Evolutionary conservation across 2,797 vertebrate genomes (phyloP).

Genomic region (Cottoperca gobio): DNA sequence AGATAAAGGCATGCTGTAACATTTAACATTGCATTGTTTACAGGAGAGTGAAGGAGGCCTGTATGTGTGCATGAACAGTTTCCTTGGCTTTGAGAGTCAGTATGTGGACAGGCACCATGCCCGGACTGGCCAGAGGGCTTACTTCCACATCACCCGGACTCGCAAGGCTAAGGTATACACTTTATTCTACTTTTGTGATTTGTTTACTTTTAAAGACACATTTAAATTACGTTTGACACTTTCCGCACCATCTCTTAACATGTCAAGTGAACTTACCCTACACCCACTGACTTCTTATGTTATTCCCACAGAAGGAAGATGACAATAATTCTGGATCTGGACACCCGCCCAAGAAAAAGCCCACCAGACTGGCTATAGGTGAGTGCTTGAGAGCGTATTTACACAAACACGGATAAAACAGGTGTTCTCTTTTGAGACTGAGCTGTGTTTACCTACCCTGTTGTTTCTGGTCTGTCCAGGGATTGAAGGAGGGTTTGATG

Average conservation of each 20-base stretch:
- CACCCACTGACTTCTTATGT: neutral
- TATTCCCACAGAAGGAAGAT: slow-evolving; percentile 90
- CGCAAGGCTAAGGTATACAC: slow-evolving; percentile 87
- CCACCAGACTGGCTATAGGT: slow-evolving; percentile 97
- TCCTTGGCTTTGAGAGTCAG: slow-evolving; percentile 95
- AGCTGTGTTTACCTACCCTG: neutral
- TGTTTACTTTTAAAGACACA: neutral
- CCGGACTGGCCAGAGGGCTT: slow-evolving; percentile 93
- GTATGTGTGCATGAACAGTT: slow-evolving; percentile 98
- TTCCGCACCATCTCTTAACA: neutral
- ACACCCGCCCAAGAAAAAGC: slow-evolving; percentile 98
- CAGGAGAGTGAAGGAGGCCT: slow-evolving; percentile 97
- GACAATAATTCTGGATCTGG: slow-evolving; percentile 90
- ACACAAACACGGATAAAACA: neutral
- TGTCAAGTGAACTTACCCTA: neutral
- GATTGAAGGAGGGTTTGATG: slow-evolving; percentile 97
- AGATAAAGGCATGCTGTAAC: neutral
- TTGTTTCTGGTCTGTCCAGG: slow-evolving; percentile 76
- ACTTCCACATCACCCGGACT: slow-evolving; percentile 93
- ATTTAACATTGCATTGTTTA: neutral
- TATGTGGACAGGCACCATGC: slow-evolving; percentile 93
- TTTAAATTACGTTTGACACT: neutral
- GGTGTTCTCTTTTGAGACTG: neutral
- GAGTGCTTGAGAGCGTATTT: slow-evolving; percentile 37
- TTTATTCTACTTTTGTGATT: neutral